These are phyloP conservation scores for Ornithoptera alexandrae DNA, from an alignment of 2,888 invertebrate genomes.

Conservation along the genomic window DNA sequence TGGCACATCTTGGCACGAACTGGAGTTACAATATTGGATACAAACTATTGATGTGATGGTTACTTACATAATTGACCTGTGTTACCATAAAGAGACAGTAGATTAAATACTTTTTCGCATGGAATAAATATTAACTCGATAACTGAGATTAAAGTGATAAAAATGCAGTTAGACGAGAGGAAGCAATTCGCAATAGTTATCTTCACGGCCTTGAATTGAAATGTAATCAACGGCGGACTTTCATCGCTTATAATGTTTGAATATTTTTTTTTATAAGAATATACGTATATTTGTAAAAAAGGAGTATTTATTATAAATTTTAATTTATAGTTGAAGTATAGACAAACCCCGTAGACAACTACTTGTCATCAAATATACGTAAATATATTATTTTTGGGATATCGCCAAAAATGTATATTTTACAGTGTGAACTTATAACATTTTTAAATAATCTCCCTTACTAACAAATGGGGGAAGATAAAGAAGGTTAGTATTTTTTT, in stretches of 20 bases:
- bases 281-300: neutral
- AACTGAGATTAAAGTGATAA: neutral
- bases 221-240: neutral
- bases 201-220: neutral
- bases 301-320: neutral
- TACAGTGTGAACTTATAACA: neutral
- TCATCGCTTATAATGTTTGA: neutral
- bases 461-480: neutral
- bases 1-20: too few species aligned
- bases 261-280: neutral
- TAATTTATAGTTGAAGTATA: neutral
- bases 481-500: neutral
- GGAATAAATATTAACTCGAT: neutral
- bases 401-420: slow-evolving; percentile 6
- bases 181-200: neutral
- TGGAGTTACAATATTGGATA: too few species aligned
- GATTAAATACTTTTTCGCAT: neutral
- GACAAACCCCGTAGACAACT: neutral
- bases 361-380: neutral
- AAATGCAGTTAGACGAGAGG: neutral
- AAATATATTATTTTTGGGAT: slow-evolving; percentile 21
- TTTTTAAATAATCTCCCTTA: neutral
- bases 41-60: too few species aligned
- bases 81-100: too few species aligned
- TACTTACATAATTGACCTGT: too few species aligned